These are phyloP conservation scores for Agrilus cyanescens DNA, from an alignment of 2,888 invertebrate species.

Conservation along the genomic window DNA sequence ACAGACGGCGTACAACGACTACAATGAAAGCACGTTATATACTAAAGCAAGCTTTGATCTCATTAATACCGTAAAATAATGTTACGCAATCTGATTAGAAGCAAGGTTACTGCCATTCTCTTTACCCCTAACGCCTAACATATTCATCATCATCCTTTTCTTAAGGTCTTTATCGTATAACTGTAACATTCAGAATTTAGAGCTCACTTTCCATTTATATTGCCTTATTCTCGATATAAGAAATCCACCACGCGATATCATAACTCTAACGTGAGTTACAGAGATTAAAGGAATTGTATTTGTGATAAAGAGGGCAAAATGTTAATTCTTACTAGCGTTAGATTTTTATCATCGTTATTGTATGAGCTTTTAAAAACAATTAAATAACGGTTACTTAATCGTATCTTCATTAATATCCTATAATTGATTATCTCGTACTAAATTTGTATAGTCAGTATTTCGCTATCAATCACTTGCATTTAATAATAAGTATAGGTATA, in stretches of 20 bases:
- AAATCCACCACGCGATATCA: not conserved
- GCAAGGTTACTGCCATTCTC: constrained; percentile 52
- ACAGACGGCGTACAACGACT: constrained; percentile 13
- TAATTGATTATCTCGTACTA: too few species aligned
- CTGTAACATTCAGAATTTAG: constrained; percentile 7
- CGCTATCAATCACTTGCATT: not conserved
- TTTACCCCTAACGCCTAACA: constrained; percentile 39
- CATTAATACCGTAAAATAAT: constrained; percentile 66
- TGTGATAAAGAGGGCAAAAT: too few species aligned
- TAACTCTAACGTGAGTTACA: not conserved
- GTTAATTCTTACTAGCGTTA: too few species aligned
- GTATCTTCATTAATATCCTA: too few species aligned
- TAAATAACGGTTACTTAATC: not conserved
- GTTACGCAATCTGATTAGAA: constrained; percentile 65
- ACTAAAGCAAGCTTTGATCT: constrained; percentile 46
- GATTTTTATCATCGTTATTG: too few species aligned
- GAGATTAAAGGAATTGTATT: too few species aligned
- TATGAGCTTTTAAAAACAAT: not conserved
- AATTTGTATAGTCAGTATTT: too few species aligned
- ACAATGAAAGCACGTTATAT: constrained; percentile 12
- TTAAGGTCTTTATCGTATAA: constrained; percentile 29
- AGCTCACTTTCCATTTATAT: not conserved
- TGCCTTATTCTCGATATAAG: not conserved
- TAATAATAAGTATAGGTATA: too few species aligned
- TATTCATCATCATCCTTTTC: constrained; percentile 37